These are phyloP conservation scores for Fissipunctia ypsillon DNA, from an alignment of 2,888 invertebrate genomes.

Conservation along the genomic window DNA sequence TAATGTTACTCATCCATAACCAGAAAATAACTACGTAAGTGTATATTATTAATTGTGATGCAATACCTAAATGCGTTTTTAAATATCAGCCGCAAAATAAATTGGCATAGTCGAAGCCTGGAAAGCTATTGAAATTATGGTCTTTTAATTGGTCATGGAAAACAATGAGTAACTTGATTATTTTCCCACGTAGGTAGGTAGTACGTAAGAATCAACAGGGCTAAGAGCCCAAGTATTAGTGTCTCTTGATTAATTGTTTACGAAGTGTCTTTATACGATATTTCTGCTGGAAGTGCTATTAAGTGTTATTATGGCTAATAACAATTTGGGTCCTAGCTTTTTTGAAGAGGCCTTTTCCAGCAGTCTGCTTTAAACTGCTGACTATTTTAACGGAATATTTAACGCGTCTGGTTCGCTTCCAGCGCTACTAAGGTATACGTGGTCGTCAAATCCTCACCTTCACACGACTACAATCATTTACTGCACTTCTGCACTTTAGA, in stretches of 20 bases:
- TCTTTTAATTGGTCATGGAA: not conserved
- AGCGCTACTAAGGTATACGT: not conserved
- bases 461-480: not conserved
- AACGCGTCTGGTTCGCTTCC: conserved; percentile 1
- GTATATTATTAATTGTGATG: conserved; percentile 45
- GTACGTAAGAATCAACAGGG: not conserved
- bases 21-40: conserved; percentile 28
- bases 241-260: not conserved
- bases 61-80: not conserved
- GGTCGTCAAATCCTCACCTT: not conserved
- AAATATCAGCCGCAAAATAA: not conserved
- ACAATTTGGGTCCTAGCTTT: not conserved
- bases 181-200: conserved; percentile 24
- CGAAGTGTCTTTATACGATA: not conserved
- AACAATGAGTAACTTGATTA: conserved; percentile 13
- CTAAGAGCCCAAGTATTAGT: not conserved
- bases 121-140: not conserved
- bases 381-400: not conserved
- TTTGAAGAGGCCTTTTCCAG: not conserved
- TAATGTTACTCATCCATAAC: conserved; percentile 32
- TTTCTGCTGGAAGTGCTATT: not conserved
- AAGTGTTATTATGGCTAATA: not conserved
- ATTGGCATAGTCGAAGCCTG: not conserved
- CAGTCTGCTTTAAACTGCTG: not conserved
- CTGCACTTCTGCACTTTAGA: not conserved